phyloP scores from a whole-genome alignment of 2,113 vertebrate genomes.

The Albula goreensis region DNA sequence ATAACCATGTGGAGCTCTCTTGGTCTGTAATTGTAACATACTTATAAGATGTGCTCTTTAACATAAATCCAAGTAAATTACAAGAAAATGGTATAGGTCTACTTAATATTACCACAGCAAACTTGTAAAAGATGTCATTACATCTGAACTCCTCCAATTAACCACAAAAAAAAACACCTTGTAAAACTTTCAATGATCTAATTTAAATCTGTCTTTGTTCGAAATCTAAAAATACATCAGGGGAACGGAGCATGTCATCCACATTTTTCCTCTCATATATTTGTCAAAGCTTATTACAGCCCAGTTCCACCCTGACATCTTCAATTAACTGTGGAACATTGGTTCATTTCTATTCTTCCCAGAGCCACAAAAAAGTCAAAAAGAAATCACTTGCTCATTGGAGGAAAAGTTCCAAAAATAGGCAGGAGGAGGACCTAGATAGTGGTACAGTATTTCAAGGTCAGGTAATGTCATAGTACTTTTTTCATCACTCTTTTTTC shows the following conservation, averaged over 20 bases:
- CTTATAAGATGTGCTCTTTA: too few species aligned
- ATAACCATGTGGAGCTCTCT: too few species aligned
- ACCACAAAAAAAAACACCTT: background rate
- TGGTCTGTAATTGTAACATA: too few species aligned
- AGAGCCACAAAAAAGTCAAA: slow-evolving; percentile 17
- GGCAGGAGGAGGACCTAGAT: slow-evolving; percentile 34
- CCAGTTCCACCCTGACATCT: background rate
- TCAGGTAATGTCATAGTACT: slow-evolving; percentile 26
- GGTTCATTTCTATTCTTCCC: background rate
- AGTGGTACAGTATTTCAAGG: slow-evolving; percentile 34
- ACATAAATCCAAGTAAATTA: background rate
- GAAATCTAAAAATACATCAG: background rate
- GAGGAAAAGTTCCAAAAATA: slow-evolving; percentile 48
- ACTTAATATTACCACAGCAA: background rate
- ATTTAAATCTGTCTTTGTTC: background rate
- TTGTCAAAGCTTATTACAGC: background rate
- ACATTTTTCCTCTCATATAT: background rate
- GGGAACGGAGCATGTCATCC: background rate
- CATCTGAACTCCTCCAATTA: background rate
- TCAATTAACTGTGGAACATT: background rate
- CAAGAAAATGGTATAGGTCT: background rate
- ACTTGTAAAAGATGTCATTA: background rate
- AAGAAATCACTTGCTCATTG: slow-evolving; percentile 36
- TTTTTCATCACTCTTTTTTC: background rate
- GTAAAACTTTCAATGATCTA: background rate